phyloP scores from a whole-genome alignment of 2,797 vertebrate genomes.

The Oryzias sinensis region DNA sequence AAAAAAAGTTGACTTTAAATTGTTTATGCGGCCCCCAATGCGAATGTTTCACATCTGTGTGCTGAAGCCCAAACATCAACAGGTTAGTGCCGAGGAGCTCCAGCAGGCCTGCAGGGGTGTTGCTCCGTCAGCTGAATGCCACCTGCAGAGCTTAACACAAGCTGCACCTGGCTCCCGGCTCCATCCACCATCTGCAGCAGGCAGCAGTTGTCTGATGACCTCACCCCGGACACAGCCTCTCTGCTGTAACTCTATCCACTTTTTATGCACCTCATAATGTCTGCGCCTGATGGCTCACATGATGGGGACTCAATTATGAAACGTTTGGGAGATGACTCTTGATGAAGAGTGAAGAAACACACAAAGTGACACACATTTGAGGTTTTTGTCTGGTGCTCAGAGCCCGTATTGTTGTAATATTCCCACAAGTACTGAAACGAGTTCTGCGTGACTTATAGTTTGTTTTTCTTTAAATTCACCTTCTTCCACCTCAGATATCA shows the following conservation, averaged over 20 bases:
- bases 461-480: not conserved
- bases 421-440: not conserved
- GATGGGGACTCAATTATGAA: constrained; percentile 22
- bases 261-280: constrained; percentile 19
- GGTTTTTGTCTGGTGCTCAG: not conserved
- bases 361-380: not conserved
- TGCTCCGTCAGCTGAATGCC: constrained; percentile 11
- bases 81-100: constrained; percentile 6
- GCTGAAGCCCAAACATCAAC: not conserved
- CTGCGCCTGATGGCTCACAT: constrained; percentile 7
- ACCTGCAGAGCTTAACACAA: constrained; percentile 24
- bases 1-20: too few species aligned
- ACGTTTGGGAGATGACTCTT: constrained; percentile 5
- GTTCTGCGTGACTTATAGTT: not conserved
- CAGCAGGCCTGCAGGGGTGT: constrained; percentile 4
- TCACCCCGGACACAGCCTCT: constrained; percentile 13
- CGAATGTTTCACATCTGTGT: not conserved
- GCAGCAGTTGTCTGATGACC: constrained; percentile 46
- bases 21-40: too few species aligned
- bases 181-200: constrained; percentile 47
- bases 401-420: not conserved
- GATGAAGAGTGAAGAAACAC: not conserved
- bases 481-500: not conserved
- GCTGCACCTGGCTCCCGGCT: constrained; percentile 36
- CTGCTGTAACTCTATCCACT: constrained; percentile 33